Evolutionary conservation across 2,888 invertebrate species (phyloP), one percentile per base, ranked within the genome.

Genomic region (Volucella inanis): DNA sequence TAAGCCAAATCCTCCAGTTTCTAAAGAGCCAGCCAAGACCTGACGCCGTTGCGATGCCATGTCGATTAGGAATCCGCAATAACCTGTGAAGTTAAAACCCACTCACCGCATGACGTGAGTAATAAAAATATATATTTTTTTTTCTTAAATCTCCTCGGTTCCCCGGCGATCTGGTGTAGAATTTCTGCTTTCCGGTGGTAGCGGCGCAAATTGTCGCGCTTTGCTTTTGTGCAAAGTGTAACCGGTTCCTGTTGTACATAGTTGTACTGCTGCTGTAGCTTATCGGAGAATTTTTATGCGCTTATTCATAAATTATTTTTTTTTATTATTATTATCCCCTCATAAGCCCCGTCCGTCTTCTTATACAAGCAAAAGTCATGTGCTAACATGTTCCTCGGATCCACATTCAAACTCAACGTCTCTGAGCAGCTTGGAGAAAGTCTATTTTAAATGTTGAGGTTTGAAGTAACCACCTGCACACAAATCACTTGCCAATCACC

Each of bases 301-400:
- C 79, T 79, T 84, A 84, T 75, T 84, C 83, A 84, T 84, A 84
- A 79, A 79, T 84, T 83, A 83, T 83, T 74, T 70, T 75, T 75
- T 79, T 76, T 79, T 79, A 75, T 18, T 22, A 22, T 22, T 22
- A 22, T 22, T 22, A 22, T 22, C 6, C 31, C 31, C 31, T 31
- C 31, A 31, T 31, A 0, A 31, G 31, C 6, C 31, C 31, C 31
- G 31, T 31, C 31, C 31, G 31, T 31, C 31, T 31, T 31, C 31
- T 31, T 2, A 1, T 6, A 31, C 6, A 31, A 31, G 31, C 4
- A 31, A 31, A 31, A 31, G 31, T 0, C 79, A 75, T 79, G 83
- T 78, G 74, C 74, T 76, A 80, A 76, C 84, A 71, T 71, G 84
- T 84, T 84, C 71, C 22, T 6, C 31, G 31, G 31, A 31, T 31